Conservation (phyloP, 2,797 vertebrate genomes). For the Mallotus villosus region DNA sequence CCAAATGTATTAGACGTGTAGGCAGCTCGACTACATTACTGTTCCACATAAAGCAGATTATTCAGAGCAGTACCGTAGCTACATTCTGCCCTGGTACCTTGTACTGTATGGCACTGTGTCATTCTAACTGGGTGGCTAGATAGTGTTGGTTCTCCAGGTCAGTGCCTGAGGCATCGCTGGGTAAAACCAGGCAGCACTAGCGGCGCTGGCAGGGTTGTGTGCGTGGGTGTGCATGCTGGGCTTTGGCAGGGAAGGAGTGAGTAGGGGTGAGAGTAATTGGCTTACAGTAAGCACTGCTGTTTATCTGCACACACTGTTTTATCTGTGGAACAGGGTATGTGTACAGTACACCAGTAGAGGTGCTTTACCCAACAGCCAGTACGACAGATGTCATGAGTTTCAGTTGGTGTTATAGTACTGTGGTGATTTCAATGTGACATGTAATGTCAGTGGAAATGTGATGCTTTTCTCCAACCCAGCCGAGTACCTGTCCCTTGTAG, state of each 20-base stretch:
- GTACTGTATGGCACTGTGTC: no score
- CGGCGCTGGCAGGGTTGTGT: background rate
- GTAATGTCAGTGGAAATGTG: background rate
- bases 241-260: background rate
- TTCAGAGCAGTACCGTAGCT: background rate
- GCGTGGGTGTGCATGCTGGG: background rate
- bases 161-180: no score
- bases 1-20: background rate
- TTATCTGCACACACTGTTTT: slow-evolving; percentile 23
- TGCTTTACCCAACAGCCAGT: background rate
- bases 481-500: slow-evolving; percentile 85
- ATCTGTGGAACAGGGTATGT: slow-evolving; percentile 12
- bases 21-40: background rate
- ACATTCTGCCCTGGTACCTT: no score
- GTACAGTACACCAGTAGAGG: background rate
- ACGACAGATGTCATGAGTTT: no score
- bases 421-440: background rate
- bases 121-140: no score
- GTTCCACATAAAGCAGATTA: background rate
- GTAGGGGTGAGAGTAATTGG: slow-evolving; percentile 39
- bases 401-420: no score
- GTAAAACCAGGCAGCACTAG: no score
- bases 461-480: no score
- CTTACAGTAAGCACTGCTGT: slow-evolving; percentile 40
- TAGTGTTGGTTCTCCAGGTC: no score